These are phyloP conservation scores for Asobara japonica DNA, from an alignment of 1,140 invertebrate genomes.

Conservation along the genomic window DNA sequence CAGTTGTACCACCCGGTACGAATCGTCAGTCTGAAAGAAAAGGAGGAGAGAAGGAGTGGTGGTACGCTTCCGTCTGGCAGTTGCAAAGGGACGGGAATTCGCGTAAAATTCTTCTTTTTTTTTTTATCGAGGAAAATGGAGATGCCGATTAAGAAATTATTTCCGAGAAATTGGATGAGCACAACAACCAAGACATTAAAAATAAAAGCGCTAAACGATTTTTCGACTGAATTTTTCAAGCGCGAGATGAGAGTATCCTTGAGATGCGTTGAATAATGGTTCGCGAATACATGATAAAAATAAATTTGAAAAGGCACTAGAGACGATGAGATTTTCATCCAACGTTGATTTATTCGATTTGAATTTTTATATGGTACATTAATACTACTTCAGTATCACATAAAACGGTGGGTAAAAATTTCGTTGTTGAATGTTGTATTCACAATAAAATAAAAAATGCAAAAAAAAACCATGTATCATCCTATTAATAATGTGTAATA, in stretches of 20 bases:
- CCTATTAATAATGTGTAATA: constrained; percentile 30
- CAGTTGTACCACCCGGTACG: constrained; percentile 27
- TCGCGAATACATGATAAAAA: constrained; percentile 29
- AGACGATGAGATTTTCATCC: constrained; percentile 27
- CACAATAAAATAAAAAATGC: not conserved
- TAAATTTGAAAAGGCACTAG: constrained; percentile 29
- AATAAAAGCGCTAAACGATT: not conserved
- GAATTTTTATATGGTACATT: constrained; percentile 17
- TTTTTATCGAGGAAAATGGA: not conserved
- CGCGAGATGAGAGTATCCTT: constrained; percentile 12
- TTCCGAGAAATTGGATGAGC: not conserved
- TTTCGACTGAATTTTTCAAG: not conserved
- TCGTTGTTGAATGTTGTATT: no score
- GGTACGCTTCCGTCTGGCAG: constrained; percentile 13
- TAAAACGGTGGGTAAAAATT: no score
- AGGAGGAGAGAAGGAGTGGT: not conserved
- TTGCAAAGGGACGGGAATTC: not conserved
- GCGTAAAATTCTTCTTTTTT: not conserved
- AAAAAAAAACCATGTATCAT: not conserved
- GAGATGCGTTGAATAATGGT: constrained; percentile 23
- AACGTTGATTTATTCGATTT: constrained; percentile 12
- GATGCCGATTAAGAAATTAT: not conserved
- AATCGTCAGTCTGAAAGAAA: constrained; percentile 13
- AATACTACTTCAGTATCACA: not conserved
- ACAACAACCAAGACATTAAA: not conserved